Evolutionary conservation across 1,140 invertebrate species (phyloP).

Genomic region (Luehdorfia chinensis): DNA sequence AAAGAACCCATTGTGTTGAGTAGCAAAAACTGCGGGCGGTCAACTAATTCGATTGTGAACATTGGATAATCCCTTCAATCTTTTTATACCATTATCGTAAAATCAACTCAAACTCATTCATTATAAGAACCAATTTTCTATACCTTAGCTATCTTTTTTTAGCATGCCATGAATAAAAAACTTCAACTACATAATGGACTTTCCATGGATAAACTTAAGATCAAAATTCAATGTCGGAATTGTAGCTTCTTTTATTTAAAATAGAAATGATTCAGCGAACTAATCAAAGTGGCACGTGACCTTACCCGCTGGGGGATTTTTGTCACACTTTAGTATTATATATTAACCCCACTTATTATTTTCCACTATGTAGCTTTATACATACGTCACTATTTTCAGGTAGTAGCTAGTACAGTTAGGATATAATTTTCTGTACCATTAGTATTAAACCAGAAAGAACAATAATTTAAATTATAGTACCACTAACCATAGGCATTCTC

Average conservation of each 20-base stretch:
- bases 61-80: constrained; percentile 30
- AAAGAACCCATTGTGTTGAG: constrained; percentile 55
- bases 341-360: constrained; percentile 27
- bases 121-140: constrained; percentile 13
- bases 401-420: no score
- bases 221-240: neutral
- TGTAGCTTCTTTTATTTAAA: constrained; percentile 28
- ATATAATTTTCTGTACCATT: no score
- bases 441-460: no score
- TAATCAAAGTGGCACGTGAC: constrained; percentile 63
- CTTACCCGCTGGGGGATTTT: constrained; percentile 30
- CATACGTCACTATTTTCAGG: no score
- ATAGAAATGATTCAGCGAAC: constrained; percentile 52
- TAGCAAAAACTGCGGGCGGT: constrained; percentile 68
- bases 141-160: neutral
- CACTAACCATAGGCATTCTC: no score
- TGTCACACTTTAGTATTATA: constrained; percentile 29
- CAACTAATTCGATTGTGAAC: constrained; percentile 57
- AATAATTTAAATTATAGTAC: no score
- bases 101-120: constrained; percentile 15
- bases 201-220: neutral
- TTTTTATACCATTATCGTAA: constrained; percentile 14
- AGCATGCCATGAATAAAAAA: neutral
- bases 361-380: constrained; percentile 4
- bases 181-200: constrained; percentile 5